Evolutionary conservation across 2,113 vertebrate species (phyloP).

Genomic region (Heptranchias perlo): DNA sequence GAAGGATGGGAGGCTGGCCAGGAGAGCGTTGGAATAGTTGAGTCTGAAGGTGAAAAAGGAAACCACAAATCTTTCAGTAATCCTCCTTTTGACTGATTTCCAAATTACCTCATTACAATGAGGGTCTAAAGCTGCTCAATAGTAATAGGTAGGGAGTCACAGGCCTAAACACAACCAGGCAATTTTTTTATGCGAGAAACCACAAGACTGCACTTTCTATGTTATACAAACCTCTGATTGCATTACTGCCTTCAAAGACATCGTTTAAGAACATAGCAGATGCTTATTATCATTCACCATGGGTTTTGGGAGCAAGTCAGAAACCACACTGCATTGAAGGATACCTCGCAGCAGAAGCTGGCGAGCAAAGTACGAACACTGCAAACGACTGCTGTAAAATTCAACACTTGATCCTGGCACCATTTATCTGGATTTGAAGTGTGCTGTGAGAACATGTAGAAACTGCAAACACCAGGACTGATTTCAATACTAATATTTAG

Average conservation of each 20-base stretch:
- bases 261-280: neutral
- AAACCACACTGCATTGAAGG: neutral
- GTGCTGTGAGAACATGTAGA: no score
- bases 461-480: neutral
- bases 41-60: neutral
- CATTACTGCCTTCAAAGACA: neutral
- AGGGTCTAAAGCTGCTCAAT: neutral
- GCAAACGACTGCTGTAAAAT: neutral
- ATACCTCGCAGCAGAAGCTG: neutral
- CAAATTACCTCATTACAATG: neutral
- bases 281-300: neutral
- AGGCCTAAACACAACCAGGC: neutral
- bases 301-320: neutral
- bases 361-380: neutral
- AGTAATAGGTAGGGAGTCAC: neutral
- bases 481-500: constrained; percentile 6
- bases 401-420: neutral
- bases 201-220: neutral
- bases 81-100: neutral
- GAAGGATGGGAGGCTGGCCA: neutral
- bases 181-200: neutral
- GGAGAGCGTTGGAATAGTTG: neutral
- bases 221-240: neutral
- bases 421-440: neutral
- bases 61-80: neutral